Conservation (phyloP, 2,797 vertebrate species). For the Epinephelus coioides region DNA sequence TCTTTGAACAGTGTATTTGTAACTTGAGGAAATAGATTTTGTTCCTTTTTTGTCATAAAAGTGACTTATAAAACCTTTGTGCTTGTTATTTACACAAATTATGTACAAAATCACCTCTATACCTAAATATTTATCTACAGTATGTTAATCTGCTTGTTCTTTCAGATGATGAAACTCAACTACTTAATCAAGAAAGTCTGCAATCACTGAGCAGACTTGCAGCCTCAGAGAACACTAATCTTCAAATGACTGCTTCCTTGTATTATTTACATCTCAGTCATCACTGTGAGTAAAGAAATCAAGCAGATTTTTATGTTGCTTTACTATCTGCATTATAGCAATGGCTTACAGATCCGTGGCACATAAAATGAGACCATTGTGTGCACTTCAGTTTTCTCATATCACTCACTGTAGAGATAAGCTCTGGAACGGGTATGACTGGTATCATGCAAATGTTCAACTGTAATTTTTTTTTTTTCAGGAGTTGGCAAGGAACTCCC, state of each 20-base stretch:
- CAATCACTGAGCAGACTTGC: constrained; percentile 82
- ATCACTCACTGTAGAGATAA: constrained; percentile 30
- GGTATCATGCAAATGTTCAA: constrained; percentile 77
- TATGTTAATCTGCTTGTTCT: not conserved
- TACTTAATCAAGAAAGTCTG: constrained; percentile 74
- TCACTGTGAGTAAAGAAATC: constrained; percentile 80
- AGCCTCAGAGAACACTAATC: constrained; percentile 81
- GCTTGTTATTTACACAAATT: not conserved
- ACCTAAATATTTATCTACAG: not conserved
- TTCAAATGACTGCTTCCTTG: constrained; percentile 85
- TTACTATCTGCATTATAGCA: not conserved
- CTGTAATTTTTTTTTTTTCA: constrained; percentile 27
- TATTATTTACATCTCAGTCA: constrained; percentile 87
- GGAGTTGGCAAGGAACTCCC: not conserved
- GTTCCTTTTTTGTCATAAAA: not conserved
- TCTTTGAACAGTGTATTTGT: not conserved
- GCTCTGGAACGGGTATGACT: constrained; percentile 39
- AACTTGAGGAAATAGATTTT: not conserved
- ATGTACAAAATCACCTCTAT: not conserved
- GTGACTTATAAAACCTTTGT: not conserved
- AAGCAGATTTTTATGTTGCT: constrained; percentile 20
- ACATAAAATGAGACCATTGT: constrained; percentile 20
- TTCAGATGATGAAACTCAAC: constrained; percentile 81
- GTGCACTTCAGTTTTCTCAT: constrained; percentile 29
- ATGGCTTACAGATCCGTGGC: not conserved